These are phyloP conservation scores for Chanos chanos DNA, from an alignment of 2,797 vertebrate species.

Conservation along the genomic window DNA sequence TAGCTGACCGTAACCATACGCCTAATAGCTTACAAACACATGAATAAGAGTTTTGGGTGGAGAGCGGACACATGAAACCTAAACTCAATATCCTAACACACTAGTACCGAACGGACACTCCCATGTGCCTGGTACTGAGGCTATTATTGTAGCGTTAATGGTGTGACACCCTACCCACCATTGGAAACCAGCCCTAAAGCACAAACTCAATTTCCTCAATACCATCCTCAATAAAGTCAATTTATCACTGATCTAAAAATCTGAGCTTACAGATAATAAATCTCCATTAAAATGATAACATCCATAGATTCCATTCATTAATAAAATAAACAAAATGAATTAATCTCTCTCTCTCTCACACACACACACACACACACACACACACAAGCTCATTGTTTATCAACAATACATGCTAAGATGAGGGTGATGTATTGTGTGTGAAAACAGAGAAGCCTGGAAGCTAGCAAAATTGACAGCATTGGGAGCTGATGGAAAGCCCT, in stretches of 20 bases:
- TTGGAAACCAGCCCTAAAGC: background rate
- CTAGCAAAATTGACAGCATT: conserved; percentile 7
- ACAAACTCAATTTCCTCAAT: background rate
- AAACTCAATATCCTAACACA: conserved; percentile 24
- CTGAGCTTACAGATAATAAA: background rate
- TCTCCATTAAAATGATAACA: background rate
- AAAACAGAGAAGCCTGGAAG: background rate
- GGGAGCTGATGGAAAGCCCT: conserved; percentile 28
- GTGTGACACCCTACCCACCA: too few species aligned
- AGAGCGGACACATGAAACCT: conserved; percentile 17
- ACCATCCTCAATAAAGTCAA: background rate
- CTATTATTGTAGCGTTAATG: background rate
- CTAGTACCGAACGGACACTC: conserved; percentile 15
- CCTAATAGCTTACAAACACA: conserved; percentile 19
- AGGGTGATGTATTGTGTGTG: background rate
- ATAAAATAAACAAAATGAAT: background rate
- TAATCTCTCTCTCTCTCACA: too few species aligned
- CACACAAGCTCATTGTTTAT: too few species aligned
- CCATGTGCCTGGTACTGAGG: conserved; percentile 7
- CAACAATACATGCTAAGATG: background rate
- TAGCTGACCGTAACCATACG: conserved; percentile 14
- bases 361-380: too few species aligned
- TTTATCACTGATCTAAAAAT: too few species aligned
- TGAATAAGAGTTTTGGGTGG: conserved; percentile 19
- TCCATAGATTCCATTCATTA: background rate